phyloP scores from a whole-genome alignment of 2,797 vertebrate species.

The Manis javanica region DNA sequence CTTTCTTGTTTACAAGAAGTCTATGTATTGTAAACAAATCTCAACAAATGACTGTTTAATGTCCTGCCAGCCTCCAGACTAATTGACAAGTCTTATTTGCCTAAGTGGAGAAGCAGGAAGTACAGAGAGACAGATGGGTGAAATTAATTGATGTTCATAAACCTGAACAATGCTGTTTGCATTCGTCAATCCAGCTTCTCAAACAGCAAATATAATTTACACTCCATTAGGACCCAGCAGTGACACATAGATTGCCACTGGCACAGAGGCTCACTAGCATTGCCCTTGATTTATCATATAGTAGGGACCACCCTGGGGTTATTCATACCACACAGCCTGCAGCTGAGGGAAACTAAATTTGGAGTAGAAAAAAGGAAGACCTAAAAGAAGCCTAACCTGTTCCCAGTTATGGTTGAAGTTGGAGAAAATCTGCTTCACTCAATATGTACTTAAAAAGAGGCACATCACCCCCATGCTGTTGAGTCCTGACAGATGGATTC shows the following conservation, averaged over 20 bases:
- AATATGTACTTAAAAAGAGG: not conserved
- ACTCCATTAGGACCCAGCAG: not conserved
- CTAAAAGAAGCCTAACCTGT: not conserved
- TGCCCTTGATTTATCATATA: not conserved
- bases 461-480: not conserved
- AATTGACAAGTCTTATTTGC: constrained; percentile 55
- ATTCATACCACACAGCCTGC: not conserved
- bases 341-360: not conserved
- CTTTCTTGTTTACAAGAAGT: constrained; percentile 42
- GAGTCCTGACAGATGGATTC: not conserved
- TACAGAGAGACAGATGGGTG: constrained; percentile 75
- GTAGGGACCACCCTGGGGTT: not conserved
- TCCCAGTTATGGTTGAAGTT: not conserved
- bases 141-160: constrained; percentile 79
- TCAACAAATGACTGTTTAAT: constrained; percentile 68
- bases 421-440: not conserved
- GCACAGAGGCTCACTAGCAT: not conserved
- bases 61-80: constrained; percentile 62
- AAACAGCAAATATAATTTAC: constrained; percentile 57
- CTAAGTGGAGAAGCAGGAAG: constrained; percentile 72
- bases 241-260: not conserved
- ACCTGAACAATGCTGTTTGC: constrained; percentile 51
- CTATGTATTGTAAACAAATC: not conserved
- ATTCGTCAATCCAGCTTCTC: constrained; percentile 48
- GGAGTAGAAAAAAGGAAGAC: not conserved